Conservation (phyloP, 1,140 invertebrate species). For the Drosophila kanapiae region DNA sequence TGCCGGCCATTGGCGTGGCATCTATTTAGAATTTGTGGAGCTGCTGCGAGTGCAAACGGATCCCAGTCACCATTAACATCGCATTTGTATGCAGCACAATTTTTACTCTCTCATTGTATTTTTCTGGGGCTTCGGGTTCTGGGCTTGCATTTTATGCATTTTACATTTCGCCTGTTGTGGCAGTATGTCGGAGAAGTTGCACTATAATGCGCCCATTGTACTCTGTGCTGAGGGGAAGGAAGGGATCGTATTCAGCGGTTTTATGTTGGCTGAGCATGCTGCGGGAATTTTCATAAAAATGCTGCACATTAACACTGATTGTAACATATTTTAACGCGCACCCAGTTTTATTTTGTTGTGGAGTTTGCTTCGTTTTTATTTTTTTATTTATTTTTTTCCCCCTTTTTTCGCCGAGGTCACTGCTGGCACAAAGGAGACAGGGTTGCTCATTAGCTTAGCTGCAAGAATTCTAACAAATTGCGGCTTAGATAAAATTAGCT, state of each 20-base stretch:
- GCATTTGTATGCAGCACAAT: slow-evolving; percentile 67
- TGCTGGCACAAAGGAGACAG: slow-evolving; percentile 25
- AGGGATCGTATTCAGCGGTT: slow-evolving; percentile 14
- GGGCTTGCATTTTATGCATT: slow-evolving; percentile 51
- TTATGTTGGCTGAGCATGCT: slow-evolving; percentile 38
- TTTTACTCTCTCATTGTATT: slow-evolving; percentile 64
- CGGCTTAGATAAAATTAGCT: slow-evolving; percentile 44
- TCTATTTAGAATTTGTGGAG: slow-evolving; percentile 44
- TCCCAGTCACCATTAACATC: slow-evolving; percentile 57
- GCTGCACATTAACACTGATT: slow-evolving; percentile 78
- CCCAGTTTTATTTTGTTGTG: slow-evolving; percentile 51
- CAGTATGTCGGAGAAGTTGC: slow-evolving; percentile 46
- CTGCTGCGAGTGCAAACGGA: slow-evolving; percentile 34
- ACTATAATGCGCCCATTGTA: slow-evolving; percentile 73
- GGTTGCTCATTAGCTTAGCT: slow-evolving; percentile 45
- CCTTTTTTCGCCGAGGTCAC: slow-evolving; percentile 17
- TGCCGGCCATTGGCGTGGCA: slow-evolving; percentile 36
- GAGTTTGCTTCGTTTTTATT: not conserved
- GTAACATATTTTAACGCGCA: slow-evolving; percentile 74
- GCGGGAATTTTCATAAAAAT: slow-evolving; percentile 78
- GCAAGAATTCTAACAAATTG: slow-evolving; percentile 44
- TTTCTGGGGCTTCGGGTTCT: slow-evolving; percentile 39
- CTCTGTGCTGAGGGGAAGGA: slow-evolving; percentile 3
- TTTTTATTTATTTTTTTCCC: not conserved
- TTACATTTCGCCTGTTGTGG: slow-evolving; percentile 31